A percentile compares a stretch with the other conserved stretches of the same genome.
Conservation (phyloP, 2,113 vertebrate genomes). For the Anoplopoma fimbria region DNA sequence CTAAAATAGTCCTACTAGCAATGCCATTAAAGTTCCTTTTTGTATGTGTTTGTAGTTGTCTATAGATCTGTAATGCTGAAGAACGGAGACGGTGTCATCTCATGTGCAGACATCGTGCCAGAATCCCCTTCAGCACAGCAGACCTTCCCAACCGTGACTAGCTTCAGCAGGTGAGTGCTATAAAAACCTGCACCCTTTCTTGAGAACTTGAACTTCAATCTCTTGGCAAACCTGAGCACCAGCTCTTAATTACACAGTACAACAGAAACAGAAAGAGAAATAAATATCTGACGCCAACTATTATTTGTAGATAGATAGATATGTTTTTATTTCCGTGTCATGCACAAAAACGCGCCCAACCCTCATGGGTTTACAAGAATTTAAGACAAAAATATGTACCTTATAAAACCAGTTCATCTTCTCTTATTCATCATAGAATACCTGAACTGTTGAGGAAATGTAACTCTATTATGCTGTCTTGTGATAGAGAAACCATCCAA, state of each 20-base stretch:
- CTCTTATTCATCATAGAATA: neutral
- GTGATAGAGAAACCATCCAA: neutral
- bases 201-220: neutral
- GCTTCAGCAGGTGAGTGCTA: constrained; percentile 79
- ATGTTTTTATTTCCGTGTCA: too few relatives aligned
- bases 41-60: constrained; percentile 71
- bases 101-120: constrained; percentile 79
- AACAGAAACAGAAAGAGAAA: too few relatives aligned
- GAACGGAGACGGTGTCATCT: constrained; percentile 42
- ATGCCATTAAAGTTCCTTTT: neutral
- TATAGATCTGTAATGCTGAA: constrained; percentile 77
- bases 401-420: neutral
- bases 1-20: neutral
- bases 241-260: too few relatives aligned
- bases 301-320: too few relatives aligned
- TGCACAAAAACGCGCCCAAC: too few relatives aligned
- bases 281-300: too few relatives aligned
- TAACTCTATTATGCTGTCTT: neutral
- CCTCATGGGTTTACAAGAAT: too few relatives aligned
- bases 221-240: too few relatives aligned
- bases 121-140: constrained; percentile 75
- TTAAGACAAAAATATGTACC: too few relatives aligned
- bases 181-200: neutral
- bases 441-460: neutral
- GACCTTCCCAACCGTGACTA: constrained; percentile 67